Evolutionary conservation across 1,140 invertebrate genomes (phyloP).

Genomic region (Oedothorax gibbosus): DNA sequence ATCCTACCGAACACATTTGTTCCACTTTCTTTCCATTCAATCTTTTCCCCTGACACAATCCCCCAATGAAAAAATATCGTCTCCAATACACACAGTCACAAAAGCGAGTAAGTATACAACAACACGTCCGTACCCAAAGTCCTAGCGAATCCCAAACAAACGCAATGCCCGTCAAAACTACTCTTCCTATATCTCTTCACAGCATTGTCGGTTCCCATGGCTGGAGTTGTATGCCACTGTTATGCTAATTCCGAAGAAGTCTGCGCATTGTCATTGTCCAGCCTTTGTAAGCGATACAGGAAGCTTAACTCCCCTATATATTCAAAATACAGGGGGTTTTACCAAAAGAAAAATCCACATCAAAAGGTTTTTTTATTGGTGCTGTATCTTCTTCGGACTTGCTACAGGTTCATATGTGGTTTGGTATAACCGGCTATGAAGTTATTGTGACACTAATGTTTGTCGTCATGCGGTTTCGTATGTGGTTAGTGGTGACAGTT

Average conservation of each 20-base stretch:
- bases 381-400: neutral
- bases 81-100: conserved; percentile 1
- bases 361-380: conserved; percentile 7
- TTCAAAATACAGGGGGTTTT: conserved; percentile 32
- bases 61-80: neutral
- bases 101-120: conserved; percentile 17
- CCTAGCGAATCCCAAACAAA: neutral
- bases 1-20: neutral
- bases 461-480: conserved; percentile 29
- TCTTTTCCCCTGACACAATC: neutral
- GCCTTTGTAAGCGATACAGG: conserved; percentile 49
- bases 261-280: conserved; percentile 9
- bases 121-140: conserved; percentile 3
- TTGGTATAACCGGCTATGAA: conserved; percentile 27
- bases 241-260: conserved; percentile 40
- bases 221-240: conserved; percentile 38
- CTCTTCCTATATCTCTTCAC: conserved; percentile 17
- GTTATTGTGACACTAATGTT: conserved; percentile 44
- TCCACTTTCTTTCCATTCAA: neutral
- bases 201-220: neutral
- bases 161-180: neutral
- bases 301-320: conserved; percentile 34
- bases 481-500: conserved; percentile 25
- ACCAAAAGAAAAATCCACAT: conserved; percentile 22
- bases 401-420: conserved; percentile 20